phyloP scores from a whole-genome alignment of 2,888 invertebrate species.

The Halocaridina rubra region DNA sequence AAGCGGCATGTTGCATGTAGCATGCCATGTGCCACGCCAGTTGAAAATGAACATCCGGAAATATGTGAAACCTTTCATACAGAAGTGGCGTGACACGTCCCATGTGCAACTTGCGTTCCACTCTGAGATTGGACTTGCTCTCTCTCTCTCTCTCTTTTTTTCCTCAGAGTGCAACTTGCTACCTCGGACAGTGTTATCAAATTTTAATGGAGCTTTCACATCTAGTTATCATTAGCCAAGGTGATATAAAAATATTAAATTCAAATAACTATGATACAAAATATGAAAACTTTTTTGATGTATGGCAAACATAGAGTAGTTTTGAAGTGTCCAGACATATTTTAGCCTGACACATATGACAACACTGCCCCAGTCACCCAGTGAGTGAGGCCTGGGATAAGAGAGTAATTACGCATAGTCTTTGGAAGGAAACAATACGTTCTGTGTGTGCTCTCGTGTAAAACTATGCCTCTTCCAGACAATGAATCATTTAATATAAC shows the following conservation, averaged over 20 bases:
- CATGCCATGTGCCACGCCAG: too few relatives aligned
- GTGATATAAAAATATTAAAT: neutral
- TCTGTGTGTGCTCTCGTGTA: neutral
- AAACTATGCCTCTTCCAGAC: conserved; percentile 18
- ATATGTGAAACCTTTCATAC: too few relatives aligned
- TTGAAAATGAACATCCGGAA: too few relatives aligned
- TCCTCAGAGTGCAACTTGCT: neutral
- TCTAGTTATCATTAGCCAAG: conserved; percentile 2
- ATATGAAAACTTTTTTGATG: neutral
- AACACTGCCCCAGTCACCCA: conserved; percentile 37
- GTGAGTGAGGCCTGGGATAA: too few relatives aligned
- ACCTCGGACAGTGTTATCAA: neutral
- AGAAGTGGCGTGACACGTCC: too few relatives aligned
- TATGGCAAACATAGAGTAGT: neutral
- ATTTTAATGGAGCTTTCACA: conserved; percentile 23
- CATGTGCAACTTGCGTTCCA: too few relatives aligned
- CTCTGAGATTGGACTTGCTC: neutral
- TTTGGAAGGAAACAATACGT: neutral
- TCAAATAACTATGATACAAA: neutral
- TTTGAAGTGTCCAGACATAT: neutral
- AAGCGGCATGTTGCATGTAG: too few relatives aligned
- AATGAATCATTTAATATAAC: conserved; percentile 7
- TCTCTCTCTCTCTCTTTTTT: too few relatives aligned
- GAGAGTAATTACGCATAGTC: neutral
- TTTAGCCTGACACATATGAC: conserved; percentile 4